Evolutionary conservation across 1,140 invertebrate genomes (phyloP), one percentile per base, ranked within the genome.

Genomic region (Zaprionus lachaisei): DNA sequence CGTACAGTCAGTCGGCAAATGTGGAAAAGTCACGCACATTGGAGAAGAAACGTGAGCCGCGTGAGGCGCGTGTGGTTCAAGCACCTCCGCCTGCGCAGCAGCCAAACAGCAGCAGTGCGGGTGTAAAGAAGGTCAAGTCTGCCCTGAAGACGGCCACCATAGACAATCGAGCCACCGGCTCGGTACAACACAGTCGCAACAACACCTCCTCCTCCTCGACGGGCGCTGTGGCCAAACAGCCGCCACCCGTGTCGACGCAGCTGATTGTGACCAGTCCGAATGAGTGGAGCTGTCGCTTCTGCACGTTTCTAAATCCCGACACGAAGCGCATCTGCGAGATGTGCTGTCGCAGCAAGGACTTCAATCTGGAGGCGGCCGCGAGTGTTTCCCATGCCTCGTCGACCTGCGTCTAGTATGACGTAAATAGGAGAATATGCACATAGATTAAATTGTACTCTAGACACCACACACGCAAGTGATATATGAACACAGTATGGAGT

Each of bases 291-390:
- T 96, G 96, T 91, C 93, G 93, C 1, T 94, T 94, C 31, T 97
- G 96, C 92, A 97, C 96, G 20, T 97, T 94, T 92, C 91, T 95
- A 2, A 97, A 97, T 91, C 79, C 93, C 4, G 80, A 91, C 5
- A 84, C 92, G 0, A 94, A 89, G 55, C 94, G 95, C 26, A 95
- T 96, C 74, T 97, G 96, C 87, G 95, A 96, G 68, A 97, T 97
- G 94, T 97, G 96, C 83, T 94, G 94, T 24, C 96, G 95, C 80
- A 92, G 84, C 58, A 92, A 92, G 77, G 91, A 93, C 58, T 92
- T 91, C 28, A 91, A 83, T 67, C 62, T 85, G 34, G 85, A 92
- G 69, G 87, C 84, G 24, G 81, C 82, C 14, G 67, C 83, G 12
- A 90, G 65, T 69, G 75, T 87, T 37, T 77, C 87, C 57, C 82